Conservation (phyloP, 2,888 invertebrate genomes). For the Nomada lathburiana region DNA sequence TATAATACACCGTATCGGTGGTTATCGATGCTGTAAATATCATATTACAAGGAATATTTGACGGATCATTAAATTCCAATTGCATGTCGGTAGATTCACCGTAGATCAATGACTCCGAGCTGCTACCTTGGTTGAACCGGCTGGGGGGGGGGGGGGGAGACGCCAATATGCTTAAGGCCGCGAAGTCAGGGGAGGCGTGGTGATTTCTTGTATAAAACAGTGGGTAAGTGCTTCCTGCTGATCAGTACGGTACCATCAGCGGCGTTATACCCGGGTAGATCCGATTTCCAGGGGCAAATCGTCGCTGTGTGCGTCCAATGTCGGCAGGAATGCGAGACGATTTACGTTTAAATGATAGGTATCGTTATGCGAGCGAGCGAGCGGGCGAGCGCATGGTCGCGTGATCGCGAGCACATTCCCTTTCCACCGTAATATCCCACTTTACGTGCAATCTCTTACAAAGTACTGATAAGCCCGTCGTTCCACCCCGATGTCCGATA, state of each 20-base stretch:
- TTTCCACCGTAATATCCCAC: slow-evolving; percentile 18
- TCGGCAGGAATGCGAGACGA: slow-evolving; percentile 64
- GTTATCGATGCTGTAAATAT: slow-evolving; percentile 45
- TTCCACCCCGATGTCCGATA: slow-evolving; percentile 19
- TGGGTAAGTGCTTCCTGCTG: slow-evolving; percentile 56
- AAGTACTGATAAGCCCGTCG: slow-evolving; percentile 26
- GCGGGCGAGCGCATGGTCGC: slow-evolving; percentile 22
- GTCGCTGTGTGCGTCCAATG: slow-evolving; percentile 49
- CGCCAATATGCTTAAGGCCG: slow-evolving; percentile 28
- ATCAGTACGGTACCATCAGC: slow-evolving; percentile 60
- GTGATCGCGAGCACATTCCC: slow-evolving; percentile 45
- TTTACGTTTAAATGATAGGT: slow-evolving; percentile 70
- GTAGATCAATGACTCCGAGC: slow-evolving; percentile 33
- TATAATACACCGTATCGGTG: slow-evolving; percentile 36
- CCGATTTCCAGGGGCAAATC: slow-evolving; percentile 60
- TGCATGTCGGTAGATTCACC: slow-evolving; percentile 34
- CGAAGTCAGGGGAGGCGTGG: slow-evolving; percentile 40
- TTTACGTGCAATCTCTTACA: slow-evolving; percentile 33
- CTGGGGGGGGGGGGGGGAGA: slow-evolving; percentile 11
- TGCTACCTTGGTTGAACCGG: background rate
- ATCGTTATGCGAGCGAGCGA: slow-evolving; percentile 63
- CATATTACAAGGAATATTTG: slow-evolving; percentile 50
- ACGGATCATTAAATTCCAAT: slow-evolving; percentile 58
- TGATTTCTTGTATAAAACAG: slow-evolving; percentile 47
- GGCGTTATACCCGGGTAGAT: slow-evolving; percentile 59